Evolutionary conservation across 1,140 invertebrate species (phyloP), one percentile per base, ranked within the genome.

Genomic region (Bicyclus anynana): DNA sequence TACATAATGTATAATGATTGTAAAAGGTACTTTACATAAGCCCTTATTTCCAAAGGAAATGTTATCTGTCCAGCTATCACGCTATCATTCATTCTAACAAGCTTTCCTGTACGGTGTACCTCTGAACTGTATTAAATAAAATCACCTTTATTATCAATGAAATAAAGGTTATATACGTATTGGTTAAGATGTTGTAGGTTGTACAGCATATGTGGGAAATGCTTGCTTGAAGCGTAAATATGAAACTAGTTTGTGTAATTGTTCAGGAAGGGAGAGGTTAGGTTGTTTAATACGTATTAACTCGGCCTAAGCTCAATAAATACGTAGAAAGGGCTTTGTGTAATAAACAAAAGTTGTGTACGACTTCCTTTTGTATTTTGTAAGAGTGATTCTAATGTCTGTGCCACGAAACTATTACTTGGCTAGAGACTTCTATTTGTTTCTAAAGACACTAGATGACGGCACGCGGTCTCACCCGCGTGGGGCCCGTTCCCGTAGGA

Each of bases 41-140:
- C 58, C 58, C 58, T 60, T 60, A 60, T 53, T 54, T 60, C 52
- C 47, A 50, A 27, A 65, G 63, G 63, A 65, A 65, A 65, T 57
- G 58, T 61, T 65, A 49, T 61, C 26, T 29, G 54, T 58, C 48
- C 26, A 40, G 46, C 52, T 47, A 65, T 61, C 52, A 60, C 63
- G 55, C 38, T 60, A 59, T 65, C 58, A 53, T 51, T 63, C 46
- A 57, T 27, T 21, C 56, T 37, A 27, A 52, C 54, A 50, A 58
- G 52, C 58, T 65, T 65, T 65, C 63, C 53, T 50, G 46, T 51
- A 59, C 51, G 47, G 16, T 7, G 26, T 40, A 38, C 42, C 23
- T 50, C 42, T 5, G 18, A 16, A 14, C 10, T 4, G 2, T 16
- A 48, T 14, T 14, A 4, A 38, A 3, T 10, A 38, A 38, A 38